Percentiles rank a stretch among this genome's conserved stretches.
Evolutionary conservation across 2,888 invertebrate species (phyloP).

Genomic region (Oligia strigilis): DNA sequence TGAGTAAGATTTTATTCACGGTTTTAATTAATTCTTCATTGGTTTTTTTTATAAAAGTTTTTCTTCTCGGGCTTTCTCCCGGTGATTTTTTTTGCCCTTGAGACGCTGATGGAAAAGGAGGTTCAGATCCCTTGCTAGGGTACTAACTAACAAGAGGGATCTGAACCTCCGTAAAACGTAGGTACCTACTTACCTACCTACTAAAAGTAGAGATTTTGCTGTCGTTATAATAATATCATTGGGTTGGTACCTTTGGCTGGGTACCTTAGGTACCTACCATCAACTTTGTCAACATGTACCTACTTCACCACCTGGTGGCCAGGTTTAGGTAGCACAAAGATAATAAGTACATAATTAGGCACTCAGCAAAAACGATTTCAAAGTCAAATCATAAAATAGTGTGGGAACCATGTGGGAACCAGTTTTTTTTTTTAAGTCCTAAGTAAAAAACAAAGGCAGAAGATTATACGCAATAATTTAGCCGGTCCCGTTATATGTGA

Average conservation of each 20-base stretch:
- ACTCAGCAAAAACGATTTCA: slow-evolving; percentile 58
- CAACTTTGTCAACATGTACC: slow-evolving; percentile 3
- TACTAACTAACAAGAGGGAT: no score
- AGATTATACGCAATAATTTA: slow-evolving; percentile 89
- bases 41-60: not conserved
- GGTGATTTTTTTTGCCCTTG: no score
- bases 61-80: not conserved
- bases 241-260: not conserved
- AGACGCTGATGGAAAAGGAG: not conserved
- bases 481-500: slow-evolving; percentile 83
- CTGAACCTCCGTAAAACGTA: no score
- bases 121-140: not conserved
- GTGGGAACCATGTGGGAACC: slow-evolving; percentile 87
- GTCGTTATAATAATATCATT: not conserved
- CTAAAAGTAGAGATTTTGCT: not conserved
- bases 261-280: not conserved
- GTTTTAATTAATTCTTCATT: not conserved
- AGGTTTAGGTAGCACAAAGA: slow-evolving; percentile 59
- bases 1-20: not conserved
- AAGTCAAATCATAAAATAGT: slow-evolving; percentile 74
- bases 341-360: slow-evolving; percentile 59
- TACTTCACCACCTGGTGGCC: slow-evolving; percentile 36
- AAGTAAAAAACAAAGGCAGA: slow-evolving; percentile 80
- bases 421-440: slow-evolving; percentile 76
- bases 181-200: no score